Conservation (phyloP, 2,797 vertebrate genomes). For the Poecilia wingei region DNA sequence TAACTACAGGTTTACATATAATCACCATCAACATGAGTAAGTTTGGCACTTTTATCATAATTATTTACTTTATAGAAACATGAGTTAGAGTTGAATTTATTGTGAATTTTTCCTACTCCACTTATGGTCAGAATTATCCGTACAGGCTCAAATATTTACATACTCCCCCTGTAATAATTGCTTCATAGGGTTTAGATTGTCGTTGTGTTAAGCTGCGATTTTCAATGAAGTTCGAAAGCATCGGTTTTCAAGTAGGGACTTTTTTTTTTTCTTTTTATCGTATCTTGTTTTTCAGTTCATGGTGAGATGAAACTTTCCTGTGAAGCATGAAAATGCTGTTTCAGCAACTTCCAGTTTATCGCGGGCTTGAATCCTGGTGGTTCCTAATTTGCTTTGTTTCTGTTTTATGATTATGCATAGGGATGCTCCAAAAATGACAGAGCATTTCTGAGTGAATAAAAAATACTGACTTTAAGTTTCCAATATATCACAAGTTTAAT, state of each 20-base stretch:
- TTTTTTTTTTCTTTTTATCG: not conserved
- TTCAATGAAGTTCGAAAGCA: not conserved
- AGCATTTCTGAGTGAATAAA: not conserved
- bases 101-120: not conserved
- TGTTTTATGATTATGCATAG: not conserved
- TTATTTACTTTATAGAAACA: not conserved
- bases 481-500: not conserved
- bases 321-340: not conserved
- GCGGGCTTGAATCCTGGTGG: not conserved
- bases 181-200: not conserved
- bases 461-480: not conserved
- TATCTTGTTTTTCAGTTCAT: not conserved
- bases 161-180: not conserved
- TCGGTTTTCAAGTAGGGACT: not conserved
- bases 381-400: not conserved
- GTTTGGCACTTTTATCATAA: not conserved
- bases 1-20: not conserved
- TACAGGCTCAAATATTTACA: not conserved
- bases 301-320: not conserved
- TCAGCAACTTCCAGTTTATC: not conserved
- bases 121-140: not conserved
- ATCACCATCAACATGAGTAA: not conserved
- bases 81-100: not conserved
- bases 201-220: not conserved
- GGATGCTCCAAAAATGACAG: not conserved